A percentile compares a stretch with the other conserved stretches of the same genome.
Conservation (phyloP, 2,888 invertebrate genomes). For the Crepidodera aurea region DNA sequence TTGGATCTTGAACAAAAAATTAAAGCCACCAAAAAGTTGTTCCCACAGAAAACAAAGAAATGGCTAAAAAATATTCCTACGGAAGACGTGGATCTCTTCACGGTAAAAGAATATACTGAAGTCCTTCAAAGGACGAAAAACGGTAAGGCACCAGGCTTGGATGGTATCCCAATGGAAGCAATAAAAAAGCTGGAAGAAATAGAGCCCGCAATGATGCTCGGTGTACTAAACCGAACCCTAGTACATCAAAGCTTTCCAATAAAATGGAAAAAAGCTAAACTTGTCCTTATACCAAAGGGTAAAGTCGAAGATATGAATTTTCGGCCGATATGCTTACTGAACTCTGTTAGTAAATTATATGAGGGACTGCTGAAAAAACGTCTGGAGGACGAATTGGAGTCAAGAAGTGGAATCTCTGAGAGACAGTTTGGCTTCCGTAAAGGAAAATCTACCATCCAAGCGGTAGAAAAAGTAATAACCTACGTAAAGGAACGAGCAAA, state of each 20-base stretch:
- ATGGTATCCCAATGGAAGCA: neutral
- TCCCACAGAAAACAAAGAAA: neutral
- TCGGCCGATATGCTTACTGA: neutral
- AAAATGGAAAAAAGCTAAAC: neutral
- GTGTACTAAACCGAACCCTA: no score
- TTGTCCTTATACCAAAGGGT: neutral
- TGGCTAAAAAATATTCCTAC: neutral
- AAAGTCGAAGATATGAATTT: neutral
- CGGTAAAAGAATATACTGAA: no score
- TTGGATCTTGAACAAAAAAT: neutral
- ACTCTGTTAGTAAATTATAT: neutral
- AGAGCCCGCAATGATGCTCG: neutral
- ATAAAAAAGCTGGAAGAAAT: neutral
- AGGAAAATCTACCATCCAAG: neutral
- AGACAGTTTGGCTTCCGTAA: neutral
- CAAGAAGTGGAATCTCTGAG: neutral
- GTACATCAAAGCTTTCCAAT: no score
- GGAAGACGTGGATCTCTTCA: no score
- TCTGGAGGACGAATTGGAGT: neutral
- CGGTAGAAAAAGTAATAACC: neutral
- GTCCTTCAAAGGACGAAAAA: neutral
- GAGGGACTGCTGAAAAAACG: neutral
- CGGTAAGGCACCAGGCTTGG: neutral
- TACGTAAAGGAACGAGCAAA: neutral
- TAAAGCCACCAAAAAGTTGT: neutral